Evolutionary conservation across 1,140 invertebrate genomes (phyloP), one percentile per base, ranked within the genome.

Genomic region (Neuroterus valhalla): DNA sequence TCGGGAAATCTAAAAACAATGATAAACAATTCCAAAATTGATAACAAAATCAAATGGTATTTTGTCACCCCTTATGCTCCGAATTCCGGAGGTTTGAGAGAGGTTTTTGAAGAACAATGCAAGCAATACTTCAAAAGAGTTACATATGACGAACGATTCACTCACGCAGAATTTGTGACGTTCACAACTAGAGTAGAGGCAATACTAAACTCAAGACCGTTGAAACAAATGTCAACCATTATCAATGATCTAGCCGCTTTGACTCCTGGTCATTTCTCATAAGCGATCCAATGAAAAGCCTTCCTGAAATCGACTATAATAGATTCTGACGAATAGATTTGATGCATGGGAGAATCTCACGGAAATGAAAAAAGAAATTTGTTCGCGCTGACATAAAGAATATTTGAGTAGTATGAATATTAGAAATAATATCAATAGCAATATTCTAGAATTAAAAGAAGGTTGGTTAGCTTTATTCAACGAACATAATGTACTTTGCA

Each of bases 1-100:
- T 26, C 66, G 3, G 26, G 66, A 2, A 12, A 72, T 8, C 17
- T 17, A 10, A n/a, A 72, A 69, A 62, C 50, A 0, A 23, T 19
- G 44, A 8, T 68, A 8, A 66, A 1, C 17, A 42, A 5, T 2
- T 10, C 68, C 2, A 2, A 15, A 3, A 50, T 1, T 50, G n/a
- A 50, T 17, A 19, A 50, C 10, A 2, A 5, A 50, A 52, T 26
- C 17, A 68, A 68, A 31, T 46, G 42, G 45, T 52, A 3, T 19
- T 55, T 50, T 62, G 79, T 72, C 68, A 77, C 78, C 43, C 70
- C 79, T 21, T 14, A 66, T 48, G 75, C 78, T 0, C 81, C 82
- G 0, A 77, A 86, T 66, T 81, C 85, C 42, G 85, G 86, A 21
- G 86, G 86, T 15, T 50, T 81, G 2, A 88, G 87, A 87, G 86